Conservation (phyloP, 2,888 invertebrate genomes). For the Nymphalis polychloros region DNA sequence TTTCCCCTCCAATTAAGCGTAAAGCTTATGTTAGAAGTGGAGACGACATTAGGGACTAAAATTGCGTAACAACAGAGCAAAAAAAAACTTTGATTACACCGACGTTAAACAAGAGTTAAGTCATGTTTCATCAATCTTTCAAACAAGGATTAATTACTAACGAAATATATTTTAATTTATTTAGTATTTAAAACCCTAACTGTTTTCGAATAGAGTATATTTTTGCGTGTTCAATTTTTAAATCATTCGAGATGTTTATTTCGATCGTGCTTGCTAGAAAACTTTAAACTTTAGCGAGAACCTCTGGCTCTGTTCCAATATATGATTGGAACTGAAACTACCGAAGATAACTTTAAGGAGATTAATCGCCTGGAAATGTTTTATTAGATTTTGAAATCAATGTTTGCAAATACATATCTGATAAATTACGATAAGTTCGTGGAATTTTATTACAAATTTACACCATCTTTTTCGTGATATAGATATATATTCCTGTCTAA, state of each 20-base stretch:
- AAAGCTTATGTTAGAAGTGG: too few species aligned
- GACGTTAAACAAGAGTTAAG: background rate
- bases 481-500: too few species aligned
- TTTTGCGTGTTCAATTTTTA: background rate
- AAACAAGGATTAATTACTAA: background rate
- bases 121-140: background rate
- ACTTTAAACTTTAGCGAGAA: slow-evolving; percentile 10
- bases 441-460: too few species aligned
- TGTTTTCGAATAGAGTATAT: background rate
- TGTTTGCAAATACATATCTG: background rate
- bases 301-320: slow-evolving; percentile 10
- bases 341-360: background rate
- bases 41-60: background rate
- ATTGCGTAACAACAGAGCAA: background rate
- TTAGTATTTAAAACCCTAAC: background rate
- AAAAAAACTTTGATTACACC: background rate
- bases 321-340: background rate
- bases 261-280: slow-evolving; percentile 3
- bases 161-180: too few species aligned
- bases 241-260: slow-evolving; percentile 1
- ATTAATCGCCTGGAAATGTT: slow-evolving; percentile 1
- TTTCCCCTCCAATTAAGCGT: too few species aligned
- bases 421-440: too few species aligned
- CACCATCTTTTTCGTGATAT: too few species aligned
- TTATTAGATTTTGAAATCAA: background rate